These are phyloP conservation scores for Leptonema lineaticorne DNA, from an alignment of 1,140 invertebrate species.

Conservation along the genomic window DNA sequence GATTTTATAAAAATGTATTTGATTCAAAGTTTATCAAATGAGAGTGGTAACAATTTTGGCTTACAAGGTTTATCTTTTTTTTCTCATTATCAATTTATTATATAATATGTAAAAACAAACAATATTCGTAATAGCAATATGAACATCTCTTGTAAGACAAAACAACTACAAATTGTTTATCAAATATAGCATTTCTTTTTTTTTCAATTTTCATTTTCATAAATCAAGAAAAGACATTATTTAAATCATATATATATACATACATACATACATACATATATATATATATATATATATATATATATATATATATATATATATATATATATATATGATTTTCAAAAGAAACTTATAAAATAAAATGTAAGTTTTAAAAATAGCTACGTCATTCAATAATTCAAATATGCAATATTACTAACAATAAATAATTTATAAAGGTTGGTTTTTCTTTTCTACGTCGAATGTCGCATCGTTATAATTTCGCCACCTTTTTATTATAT, in stretches of 20 bases:
- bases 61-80: too few relatives aligned
- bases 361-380: constrained; percentile 10
- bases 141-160: constrained; percentile 16
- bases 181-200: constrained; percentile 10
- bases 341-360: constrained; percentile 12
- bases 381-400: constrained; percentile 10
- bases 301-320: too few relatives aligned
- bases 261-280: too few relatives aligned
- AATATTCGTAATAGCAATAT: constrained; percentile 1
- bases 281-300: too few relatives aligned
- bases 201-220: too few relatives aligned
- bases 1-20: constrained; percentile 20
- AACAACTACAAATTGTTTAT: constrained; percentile 7
- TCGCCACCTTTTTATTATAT: too few relatives aligned
- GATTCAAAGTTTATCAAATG: constrained; percentile 18
- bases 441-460: too few relatives aligned
- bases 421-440: constrained; percentile 3
- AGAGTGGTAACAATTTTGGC: constrained; percentile 1
- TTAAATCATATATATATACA: too few relatives aligned
- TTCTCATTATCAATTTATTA: too few relatives aligned
- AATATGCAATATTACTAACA: constrained; percentile 13
- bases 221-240: constrained; percentile 9
- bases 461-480: too few relatives aligned
- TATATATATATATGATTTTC: too few relatives aligned
- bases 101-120: constrained; percentile 6